Evolutionary conservation across 1,140 invertebrate species (phyloP).

Genomic region (Meloidogyne chitwoodi): DNA sequence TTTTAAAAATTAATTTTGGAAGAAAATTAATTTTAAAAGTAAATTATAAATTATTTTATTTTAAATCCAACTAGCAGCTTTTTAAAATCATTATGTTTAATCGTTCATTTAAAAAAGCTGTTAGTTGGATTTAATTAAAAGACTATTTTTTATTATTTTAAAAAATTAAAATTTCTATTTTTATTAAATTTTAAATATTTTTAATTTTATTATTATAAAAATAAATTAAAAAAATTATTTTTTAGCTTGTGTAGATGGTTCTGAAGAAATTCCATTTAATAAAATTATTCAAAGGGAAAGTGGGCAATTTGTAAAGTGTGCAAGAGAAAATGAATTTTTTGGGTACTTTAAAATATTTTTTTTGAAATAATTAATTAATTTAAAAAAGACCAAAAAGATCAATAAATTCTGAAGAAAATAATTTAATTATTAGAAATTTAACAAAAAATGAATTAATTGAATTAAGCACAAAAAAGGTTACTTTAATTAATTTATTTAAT

Average conservation of each 20-base stretch:
- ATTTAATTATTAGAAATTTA: slow-evolving; percentile 24
- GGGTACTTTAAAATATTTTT: neutral
- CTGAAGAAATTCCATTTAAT: slow-evolving; percentile 24
- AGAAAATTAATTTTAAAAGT: too few species aligned
- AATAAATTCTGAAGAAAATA: neutral
- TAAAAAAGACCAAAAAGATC: neutral
- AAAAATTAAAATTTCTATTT: too few species aligned
- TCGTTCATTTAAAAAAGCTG: too few species aligned
- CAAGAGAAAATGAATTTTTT: neutral
- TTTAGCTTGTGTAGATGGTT: slow-evolving; percentile 32
- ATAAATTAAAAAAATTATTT: neutral
- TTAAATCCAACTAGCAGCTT: too few species aligned
- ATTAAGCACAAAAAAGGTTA: slow-evolving; percentile 28
- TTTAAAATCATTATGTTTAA: too few species aligned
- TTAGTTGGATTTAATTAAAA: too few species aligned
- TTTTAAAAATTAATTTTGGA: too few species aligned
- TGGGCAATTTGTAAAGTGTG: slow-evolving; percentile 30
- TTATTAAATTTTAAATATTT: too few species aligned
- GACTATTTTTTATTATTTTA: too few species aligned
- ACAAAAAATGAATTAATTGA: slow-evolving; percentile 28
- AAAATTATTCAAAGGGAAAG: slow-evolving; percentile 29
- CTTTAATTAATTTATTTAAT: neutral
- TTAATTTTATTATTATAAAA: too few species aligned
- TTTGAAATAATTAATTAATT: neutral
- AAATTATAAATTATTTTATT: too few species aligned